These are phyloP conservation scores for Capitulum mitella DNA, from an alignment of 2,888 invertebrate genomes.

Conservation along the genomic window DNA sequence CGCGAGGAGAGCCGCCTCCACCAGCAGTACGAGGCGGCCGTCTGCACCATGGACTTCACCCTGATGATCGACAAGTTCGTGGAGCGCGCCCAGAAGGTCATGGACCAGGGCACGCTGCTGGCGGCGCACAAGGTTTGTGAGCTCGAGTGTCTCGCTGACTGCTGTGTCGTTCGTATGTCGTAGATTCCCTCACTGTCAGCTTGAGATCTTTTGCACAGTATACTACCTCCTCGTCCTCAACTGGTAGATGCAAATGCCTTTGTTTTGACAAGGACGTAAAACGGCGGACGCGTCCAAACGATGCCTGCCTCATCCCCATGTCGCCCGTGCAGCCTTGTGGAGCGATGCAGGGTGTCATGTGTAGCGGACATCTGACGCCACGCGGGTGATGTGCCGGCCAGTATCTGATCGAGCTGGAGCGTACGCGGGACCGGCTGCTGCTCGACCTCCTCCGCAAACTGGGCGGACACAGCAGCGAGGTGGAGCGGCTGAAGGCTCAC, in stretches of 20 bases:
- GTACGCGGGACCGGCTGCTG: conserved; percentile 89
- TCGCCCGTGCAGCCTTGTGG: no score
- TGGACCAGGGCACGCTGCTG: neutral
- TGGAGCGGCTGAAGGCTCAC: conserved; percentile 86
- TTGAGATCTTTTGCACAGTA: no score
- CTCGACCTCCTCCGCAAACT: conserved; percentile 82
- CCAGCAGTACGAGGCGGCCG: conserved; percentile 94
- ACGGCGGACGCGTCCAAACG: no score
- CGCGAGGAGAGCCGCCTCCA: conserved; percentile 88
- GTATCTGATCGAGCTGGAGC: conserved; percentile 90
- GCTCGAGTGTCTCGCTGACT: no score
- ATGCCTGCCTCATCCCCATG: no score
- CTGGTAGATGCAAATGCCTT: no score
- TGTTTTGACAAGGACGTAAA: no score
- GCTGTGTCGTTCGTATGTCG: no score
- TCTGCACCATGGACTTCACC: conserved; percentile 41
- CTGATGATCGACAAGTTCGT: conserved; percentile 25
- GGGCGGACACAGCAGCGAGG: conserved; percentile 85
- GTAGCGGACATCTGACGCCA: no score
- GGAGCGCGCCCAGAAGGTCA: conserved; percentile 24
- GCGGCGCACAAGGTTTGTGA: conserved; percentile 9
- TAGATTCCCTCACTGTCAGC: no score
- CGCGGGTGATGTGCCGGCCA: conserved; percentile 41
- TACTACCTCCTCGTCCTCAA: no score
- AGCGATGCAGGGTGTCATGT: no score